Evolutionary conservation across 2,888 invertebrate species (phyloP).

Genomic region (Torymus auratus): DNA sequence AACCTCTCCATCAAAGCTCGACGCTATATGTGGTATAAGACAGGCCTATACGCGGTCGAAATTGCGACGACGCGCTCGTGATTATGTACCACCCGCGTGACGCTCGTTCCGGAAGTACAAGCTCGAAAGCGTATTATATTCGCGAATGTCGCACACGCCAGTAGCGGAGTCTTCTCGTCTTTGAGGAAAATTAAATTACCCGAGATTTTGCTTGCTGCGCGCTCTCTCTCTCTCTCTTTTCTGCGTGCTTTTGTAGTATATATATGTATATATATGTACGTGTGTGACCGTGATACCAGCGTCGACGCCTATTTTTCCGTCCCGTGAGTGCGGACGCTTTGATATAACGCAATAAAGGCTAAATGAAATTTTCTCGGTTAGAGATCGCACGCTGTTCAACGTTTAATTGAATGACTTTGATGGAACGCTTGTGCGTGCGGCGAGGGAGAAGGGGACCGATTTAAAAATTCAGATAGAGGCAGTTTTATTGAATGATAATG

Average conservation of each 20-base stretch:
- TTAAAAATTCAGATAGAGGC: too few relatives aligned
- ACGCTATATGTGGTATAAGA: too few relatives aligned
- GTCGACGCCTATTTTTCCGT: neutral
- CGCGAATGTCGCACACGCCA: neutral
- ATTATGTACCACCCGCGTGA: too few relatives aligned
- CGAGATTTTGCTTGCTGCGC: neutral
- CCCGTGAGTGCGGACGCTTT: slow-evolving; percentile 1
- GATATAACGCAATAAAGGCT: neutral
- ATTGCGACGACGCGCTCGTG: too few relatives aligned
- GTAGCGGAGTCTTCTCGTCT: slow-evolving; percentile 5
- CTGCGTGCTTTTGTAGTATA: too few relatives aligned
- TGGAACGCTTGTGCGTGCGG: neutral
- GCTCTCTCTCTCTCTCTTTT: neutral
- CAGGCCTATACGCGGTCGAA: too few relatives aligned
- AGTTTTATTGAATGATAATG: too few relatives aligned
- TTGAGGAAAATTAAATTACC: slow-evolving; percentile 23
- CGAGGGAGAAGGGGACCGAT: too few relatives aligned
- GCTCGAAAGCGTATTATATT: neutral
- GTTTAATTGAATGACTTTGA: slow-evolving; percentile 20
- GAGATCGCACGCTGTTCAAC: neutral
- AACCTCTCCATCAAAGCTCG: too few relatives aligned
- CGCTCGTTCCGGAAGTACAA: too few relatives aligned
- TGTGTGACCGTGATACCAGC: neutral
- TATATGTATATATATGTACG: too few relatives aligned
- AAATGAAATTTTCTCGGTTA: slow-evolving; percentile 14